Base-by-base conservation (phyloP, 2,797 vertebrate genomes). In the Luscinia megarhynchos region DNA sequence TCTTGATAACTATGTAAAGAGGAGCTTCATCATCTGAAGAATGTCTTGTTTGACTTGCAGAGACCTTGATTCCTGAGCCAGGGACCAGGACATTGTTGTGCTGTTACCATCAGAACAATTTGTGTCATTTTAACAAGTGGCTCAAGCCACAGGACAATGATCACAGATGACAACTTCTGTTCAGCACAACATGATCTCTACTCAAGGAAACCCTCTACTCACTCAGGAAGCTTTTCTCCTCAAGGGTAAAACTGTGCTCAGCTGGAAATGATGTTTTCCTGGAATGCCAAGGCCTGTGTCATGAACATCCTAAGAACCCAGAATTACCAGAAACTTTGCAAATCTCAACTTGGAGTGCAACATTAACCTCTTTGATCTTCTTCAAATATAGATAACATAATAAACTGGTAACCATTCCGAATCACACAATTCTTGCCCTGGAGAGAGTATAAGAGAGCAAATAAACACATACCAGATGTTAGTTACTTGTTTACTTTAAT, bases 381-480 rank as follows among this genome's bases (percentile, higher is more conserved):
- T 80, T 55, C 58, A 93, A 70, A 93, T 73, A 54, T 21, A 88
- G 67, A 87, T 67, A 93, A 84, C 41, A 74, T 79, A 82, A 95
- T 59, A 87, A 92, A 90, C 74, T 29, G 34, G 32, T 88, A 93
- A 90, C 57, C 26, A 43, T 77, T 90, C 67, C 92, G 92, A 92
- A 95, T 64, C 81, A 93, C 88, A 87, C 24, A 46, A 41, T 87
- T 82, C 77, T 93, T 90, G 55, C 93, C 93, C 90, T 61, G 48
- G 41, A 87, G 74, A 90, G 48, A 84, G 53, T 51, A 66, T 51
- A 84, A 66, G 58, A 89, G 48, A 82, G 67, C 76, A 92, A 82
- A 83, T 57, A 94, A 96, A 95, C 57, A 58, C 57, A 80, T 34
- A 90, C 53, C 92, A 96, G 95, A 95, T 96, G 92, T 94, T 87